Evolutionary conservation across 2,113 vertebrate species (phyloP), one percentile per base, ranked within the genome.

Genomic region (Cephalopholis sonnerati): DNA sequence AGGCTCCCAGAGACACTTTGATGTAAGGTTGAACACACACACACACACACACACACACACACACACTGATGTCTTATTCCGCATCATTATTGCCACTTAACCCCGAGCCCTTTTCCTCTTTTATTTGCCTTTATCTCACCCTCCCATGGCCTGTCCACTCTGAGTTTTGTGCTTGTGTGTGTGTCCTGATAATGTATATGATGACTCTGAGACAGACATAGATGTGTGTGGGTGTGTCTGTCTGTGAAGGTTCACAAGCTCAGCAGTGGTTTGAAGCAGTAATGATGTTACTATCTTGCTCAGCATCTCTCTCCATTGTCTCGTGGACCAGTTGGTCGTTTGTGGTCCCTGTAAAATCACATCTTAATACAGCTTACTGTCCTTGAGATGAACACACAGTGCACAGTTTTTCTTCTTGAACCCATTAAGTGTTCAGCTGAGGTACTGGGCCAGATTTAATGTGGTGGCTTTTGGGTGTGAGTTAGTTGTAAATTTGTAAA

Each of bases 51-150:
- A 79, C 83, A 81, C 72, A 67, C 83, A 82, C 73, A 84, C 85
- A 75, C 81, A 77, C 81, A 77, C 79, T 53, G 27, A 78, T 81
- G 64, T 87, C 90, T 90, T 90, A 91, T 91, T 91, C 89, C 67
- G 76, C 74, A 88, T 91, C 89, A 88, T 93, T 92, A 93, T 91
- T 90, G 83, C 90, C 91, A 93, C 92, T 94, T 94, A 93, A 92
- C 92, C 92, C 84, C 17, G 13, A 79, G 84, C 79, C 89, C 84
- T 72, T 55, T 76, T 68, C 72, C 84, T 79, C 89, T 93, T 93
- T 91, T 77, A 88, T 94, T 89, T 92, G 77, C 84, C 82, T 85
- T 91, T 89, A 93, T 95, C 93, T 93, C 84, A 69, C 54, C 72
- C 83, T 70, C 68, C 73, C 81, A 68, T 46, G 75, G 80, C 46